Conservation (phyloP, 2,113 vertebrate species). For the Lipotes vexillifer region DNA sequence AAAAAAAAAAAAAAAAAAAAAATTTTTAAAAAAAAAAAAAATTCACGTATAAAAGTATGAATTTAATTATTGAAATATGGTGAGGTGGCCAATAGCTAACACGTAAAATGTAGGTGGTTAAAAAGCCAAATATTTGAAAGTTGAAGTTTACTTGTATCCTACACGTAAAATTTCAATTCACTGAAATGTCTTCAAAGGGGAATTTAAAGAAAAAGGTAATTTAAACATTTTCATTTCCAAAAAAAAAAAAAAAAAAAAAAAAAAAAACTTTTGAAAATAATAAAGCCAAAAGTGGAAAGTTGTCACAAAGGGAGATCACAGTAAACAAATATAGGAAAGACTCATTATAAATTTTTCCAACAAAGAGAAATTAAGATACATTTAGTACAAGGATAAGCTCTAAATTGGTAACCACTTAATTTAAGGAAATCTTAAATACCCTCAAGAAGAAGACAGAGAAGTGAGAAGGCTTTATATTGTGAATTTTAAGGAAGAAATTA, state of each 20-base stretch:
- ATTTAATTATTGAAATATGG: conserved; percentile 6
- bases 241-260: no score
- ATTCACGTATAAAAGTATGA: not conserved
- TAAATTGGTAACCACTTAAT: not conserved
- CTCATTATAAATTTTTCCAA: not conserved
- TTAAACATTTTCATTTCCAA: conserved; percentile 11
- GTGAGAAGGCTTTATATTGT: not conserved
- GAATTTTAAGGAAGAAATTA: not conserved
- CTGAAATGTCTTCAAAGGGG: not conserved
- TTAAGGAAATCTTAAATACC: not conserved
- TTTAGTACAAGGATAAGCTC: not conserved
- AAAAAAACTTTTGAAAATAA: not conserved
- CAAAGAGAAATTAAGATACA: not conserved
- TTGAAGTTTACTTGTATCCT: not conserved
- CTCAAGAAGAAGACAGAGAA: not conserved
- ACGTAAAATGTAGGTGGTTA: not conserved
- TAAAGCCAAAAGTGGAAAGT: not conserved
- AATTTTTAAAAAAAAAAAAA: no score
- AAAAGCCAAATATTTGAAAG: conserved; percentile 9
- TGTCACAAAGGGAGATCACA: not conserved
- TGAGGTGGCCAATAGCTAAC: not conserved
- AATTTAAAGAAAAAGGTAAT: not conserved
- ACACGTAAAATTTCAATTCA: conserved; percentile 22
- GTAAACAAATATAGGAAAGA: not conserved
- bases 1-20: no score